phyloP scores from a whole-genome alignment of 2,888 invertebrate genomes.

The Apoda limacodes region DNA sequence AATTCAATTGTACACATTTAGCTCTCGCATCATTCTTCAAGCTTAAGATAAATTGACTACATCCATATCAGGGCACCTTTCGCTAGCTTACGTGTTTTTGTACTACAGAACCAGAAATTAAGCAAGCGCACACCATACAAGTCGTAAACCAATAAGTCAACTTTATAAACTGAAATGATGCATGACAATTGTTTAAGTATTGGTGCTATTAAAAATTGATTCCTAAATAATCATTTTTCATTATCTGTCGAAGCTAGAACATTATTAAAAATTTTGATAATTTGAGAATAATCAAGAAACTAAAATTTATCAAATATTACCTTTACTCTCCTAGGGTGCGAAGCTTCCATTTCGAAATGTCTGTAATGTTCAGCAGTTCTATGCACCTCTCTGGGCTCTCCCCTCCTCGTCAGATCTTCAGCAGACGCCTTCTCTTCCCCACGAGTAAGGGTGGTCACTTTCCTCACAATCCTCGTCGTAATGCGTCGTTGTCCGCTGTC shows the following conservation, averaged over 20 bases:
- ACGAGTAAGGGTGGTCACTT: conserved; percentile 88
- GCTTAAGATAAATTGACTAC: conserved; percentile 13
- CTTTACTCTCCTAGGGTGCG: conserved; percentile 81
- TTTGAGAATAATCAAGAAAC: no score
- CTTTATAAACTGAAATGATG: no score
- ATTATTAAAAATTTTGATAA: no score
- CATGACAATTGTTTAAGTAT: no score
- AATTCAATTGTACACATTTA: neutral
- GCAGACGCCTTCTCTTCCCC: conserved; percentile 84
- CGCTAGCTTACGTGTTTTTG: conserved; percentile 5
- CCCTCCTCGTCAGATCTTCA: conserved; percentile 76
- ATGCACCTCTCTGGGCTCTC: conserved; percentile 59
- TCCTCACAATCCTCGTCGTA: conserved; percentile 87
- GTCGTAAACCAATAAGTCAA: no score
- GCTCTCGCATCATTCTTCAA: conserved; percentile 2
- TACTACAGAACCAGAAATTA: no score
- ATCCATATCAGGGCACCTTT: conserved; percentile 17
- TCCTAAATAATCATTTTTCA: no score
- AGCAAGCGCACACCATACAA: no score
- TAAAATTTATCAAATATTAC: no score
- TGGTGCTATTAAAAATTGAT: no score
- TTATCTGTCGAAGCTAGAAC: no score
- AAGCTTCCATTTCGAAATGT: conserved; percentile 68
- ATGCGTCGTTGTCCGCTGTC: conserved; percentile 85
- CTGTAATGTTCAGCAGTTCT: conserved; percentile 69